Evolutionary conservation across 2,888 invertebrate species (phyloP), one percentile per base, ranked within the genome.

Genomic region (Eulithis testata): DNA sequence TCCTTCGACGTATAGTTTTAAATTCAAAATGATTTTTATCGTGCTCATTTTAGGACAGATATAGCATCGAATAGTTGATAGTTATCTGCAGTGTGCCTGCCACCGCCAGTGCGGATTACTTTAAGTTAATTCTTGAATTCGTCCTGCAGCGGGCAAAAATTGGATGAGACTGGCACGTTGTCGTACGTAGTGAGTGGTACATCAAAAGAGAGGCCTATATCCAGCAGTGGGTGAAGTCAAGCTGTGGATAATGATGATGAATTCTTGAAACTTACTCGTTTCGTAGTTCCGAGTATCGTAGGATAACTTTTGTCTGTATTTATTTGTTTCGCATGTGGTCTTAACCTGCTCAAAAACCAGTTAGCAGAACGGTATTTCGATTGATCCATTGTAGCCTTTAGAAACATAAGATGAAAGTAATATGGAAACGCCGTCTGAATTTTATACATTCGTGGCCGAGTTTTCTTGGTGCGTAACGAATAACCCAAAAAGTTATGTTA

Each of bases 341-440:
- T 11, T 21, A 43, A 50, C 45, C 60, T 55, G 55, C 51, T 64
- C 31, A 11, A 52, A 60, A 60, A 54, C 55, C 59, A 58, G 58
- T 56, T 37, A 2, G 12, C 4, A 47, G 7, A 49, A 49, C 37
- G 52, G 31, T 51, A 40, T 49, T 49, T 31, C n/a, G 12, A 49
- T 58, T 40, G 9, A 31, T 21, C 11, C 2, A 11, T 21, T 21
- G 14, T 12, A 14, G 3, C 12, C n/a, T 6, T 9, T 21, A 21
- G 9, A 47, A 21, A 47, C 47, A 2, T 4, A 21, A 14, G 8
- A 49, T 49, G 47, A 47, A 47, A 47, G 47, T 31, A n/a, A 21
- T 21, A 21, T 21, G 36, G 8, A 11, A 52, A 37, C 52, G 1
- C 12, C 7, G n/a, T 37, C 12, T 8, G n/a, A 52, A n/a, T 52